A percentile compares a stretch with the other conserved stretches of the same genome.
These are phyloP conservation scores for Conus ventricosus DNA, from an alignment of 1,140 invertebrate genomes.

Conservation along the genomic window DNA sequence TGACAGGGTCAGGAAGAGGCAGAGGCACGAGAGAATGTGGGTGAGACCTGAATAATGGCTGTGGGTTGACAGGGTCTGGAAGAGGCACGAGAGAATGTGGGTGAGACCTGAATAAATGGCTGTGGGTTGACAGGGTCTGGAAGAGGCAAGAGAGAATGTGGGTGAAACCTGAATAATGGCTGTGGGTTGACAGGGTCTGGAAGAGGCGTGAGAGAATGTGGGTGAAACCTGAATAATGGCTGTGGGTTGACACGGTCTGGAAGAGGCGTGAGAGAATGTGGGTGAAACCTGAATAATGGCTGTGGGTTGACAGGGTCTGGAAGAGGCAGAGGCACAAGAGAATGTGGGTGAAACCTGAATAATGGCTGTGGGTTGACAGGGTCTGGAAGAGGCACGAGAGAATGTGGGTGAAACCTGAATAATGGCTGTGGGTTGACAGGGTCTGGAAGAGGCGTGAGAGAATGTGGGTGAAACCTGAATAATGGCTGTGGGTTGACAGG, in stretches of 20 bases:
- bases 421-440: constrained; percentile 46
- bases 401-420: too few species aligned
- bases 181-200: constrained; percentile 50
- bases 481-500: too few species aligned
- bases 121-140: too few species aligned
- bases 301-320: constrained; percentile 50
- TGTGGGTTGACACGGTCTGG: too few species aligned
- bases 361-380: too few species aligned
- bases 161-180: neutral
- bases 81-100: constrained; percentile 41
- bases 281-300: neutral
- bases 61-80: constrained; percentile 54
- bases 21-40: too few species aligned
- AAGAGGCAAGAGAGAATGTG: too few species aligned
- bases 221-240: neutral
- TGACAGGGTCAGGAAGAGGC: too few species aligned
- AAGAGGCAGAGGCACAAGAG: too few species aligned
- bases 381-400: too few species aligned
- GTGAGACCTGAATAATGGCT: neutral
- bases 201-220: constrained; percentile 51
- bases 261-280: too few species aligned
- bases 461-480: neutral
- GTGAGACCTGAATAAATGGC: neutral
- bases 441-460: constrained; percentile 44
- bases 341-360: neutral